Evolutionary conservation across 1,140 invertebrate genomes (phyloP), one percentile per base, ranked within the genome.

Genomic region (Platyscapa corneri): DNA sequence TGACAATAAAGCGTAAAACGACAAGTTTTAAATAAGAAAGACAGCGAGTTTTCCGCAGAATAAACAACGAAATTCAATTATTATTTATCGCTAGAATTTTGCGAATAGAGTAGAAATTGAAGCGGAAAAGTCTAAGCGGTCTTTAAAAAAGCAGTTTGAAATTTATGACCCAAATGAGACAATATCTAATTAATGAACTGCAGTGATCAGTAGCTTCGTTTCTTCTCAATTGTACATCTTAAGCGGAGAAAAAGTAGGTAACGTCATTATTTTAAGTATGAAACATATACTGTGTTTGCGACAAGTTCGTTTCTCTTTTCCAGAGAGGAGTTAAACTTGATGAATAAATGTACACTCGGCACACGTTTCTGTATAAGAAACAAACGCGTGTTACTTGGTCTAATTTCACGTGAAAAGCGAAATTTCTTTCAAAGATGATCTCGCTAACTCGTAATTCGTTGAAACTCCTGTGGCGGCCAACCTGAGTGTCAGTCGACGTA

Each of bases 291-390:
- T 53, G 53, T 74, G 37, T 56, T 46, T 82, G 65, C 39, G 42
- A 76, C 34, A 76, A 53, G 82, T 60, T 74, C 53, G 74, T 77
- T 76, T 67, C 74, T 83, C 74, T 67, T 46, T 64, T 64, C 23
- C 23, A 27, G 8, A 65, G n/a, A 80, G 39, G 32, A 64, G 14
- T n/a, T 42, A 79, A 46, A n/a, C 42, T 72, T 70, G 30, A 46
- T 1, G 53, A 46, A 70, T 20, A 70, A 80, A 65, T 34, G 23
- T 64, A 79, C 10, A 74, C n/a, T 3, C 49, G 37, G 32, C 23
- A 67, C 12, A 53, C 0, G 34, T n/a, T 37, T 34, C 8, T n/a
- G 27, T 37, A 46, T 39, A 32, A n/a, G 7, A 64, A 79, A 39
- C 34, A 79, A 10, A 39, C 10, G 12, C 53, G 30, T 30, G 18